phyloP scores from a whole-genome alignment of 2,113 vertebrate genomes.

The Conger conger region DNA sequence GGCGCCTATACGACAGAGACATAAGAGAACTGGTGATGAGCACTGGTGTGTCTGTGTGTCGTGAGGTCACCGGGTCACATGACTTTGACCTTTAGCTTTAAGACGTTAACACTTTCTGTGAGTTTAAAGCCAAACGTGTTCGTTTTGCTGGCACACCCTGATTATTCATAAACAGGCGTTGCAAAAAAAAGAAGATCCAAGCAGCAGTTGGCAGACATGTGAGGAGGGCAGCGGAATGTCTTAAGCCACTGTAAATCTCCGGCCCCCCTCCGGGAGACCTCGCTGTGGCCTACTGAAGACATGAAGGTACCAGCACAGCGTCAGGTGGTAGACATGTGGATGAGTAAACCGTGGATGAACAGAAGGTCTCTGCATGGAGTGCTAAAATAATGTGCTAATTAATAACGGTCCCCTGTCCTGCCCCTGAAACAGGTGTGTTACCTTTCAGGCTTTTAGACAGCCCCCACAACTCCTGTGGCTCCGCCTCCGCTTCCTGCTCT shows the following conservation, averaged over 20 bases:
- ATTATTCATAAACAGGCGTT: not conserved
- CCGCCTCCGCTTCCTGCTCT: not conserved
- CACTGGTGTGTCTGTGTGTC: not conserved
- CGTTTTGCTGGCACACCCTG: not conserved
- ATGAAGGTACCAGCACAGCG: not conserved
- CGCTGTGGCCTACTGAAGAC: not conserved
- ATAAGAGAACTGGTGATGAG: no score
- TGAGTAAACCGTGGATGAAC: not conserved
- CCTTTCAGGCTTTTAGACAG: slow-evolving; percentile 59
- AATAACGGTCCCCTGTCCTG: not conserved
- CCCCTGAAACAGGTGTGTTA: slow-evolving; percentile 44
- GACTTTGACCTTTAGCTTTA: not conserved
- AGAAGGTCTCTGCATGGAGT: not conserved
- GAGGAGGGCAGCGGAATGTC: no score
- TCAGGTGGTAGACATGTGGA: not conserved
- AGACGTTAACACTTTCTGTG: not conserved
- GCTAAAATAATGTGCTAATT: not conserved
- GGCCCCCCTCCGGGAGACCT: no score
- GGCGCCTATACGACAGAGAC: no score
- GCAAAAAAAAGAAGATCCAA: no score
- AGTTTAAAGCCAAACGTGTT: no score
- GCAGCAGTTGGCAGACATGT: no score
- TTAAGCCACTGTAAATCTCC: no score
- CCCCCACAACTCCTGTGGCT: slow-evolving; percentile 10
- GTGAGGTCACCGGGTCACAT: not conserved